A percentile compares a stretch with the other conserved stretches of the same genome.
Conservation (phyloP, 2,113 vertebrate genomes). For the Mustelus asterias region DNA sequence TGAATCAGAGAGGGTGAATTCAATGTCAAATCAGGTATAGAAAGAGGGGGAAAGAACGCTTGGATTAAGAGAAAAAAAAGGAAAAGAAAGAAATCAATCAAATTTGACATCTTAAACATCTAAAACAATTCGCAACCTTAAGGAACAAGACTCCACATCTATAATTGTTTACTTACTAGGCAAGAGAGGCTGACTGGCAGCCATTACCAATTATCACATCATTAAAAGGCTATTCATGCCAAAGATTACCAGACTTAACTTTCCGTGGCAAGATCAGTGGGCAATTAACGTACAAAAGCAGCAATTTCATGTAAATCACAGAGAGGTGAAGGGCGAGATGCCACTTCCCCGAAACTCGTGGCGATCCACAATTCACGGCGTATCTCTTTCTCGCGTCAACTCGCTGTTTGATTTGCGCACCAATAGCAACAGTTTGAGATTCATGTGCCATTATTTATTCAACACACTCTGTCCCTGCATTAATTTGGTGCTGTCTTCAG, state of each 20-base stretch:
- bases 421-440: not conserved
- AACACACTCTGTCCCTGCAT: not conserved
- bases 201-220: not conserved
- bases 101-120: not conserved
- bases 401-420: not conserved
- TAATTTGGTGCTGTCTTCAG: not conserved
- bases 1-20: not conserved
- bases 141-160: not conserved
- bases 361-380: not conserved
- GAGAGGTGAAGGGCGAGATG: not conserved
- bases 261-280: not conserved
- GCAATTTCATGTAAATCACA: not conserved
- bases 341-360: not conserved
- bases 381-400: not conserved
- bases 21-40: not conserved
- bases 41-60: not conserved
- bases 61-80: not conserved
- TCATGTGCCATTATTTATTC: not conserved
- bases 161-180: not conserved
- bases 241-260: not conserved
- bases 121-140: not conserved
- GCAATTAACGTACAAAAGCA: not conserved
- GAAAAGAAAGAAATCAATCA: not conserved
- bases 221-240: not conserved
- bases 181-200: not conserved